These are phyloP conservation scores for Eristalinus sepulchralis DNA, from an alignment of 2,888 invertebrate genomes.

Conservation along the genomic window DNA sequence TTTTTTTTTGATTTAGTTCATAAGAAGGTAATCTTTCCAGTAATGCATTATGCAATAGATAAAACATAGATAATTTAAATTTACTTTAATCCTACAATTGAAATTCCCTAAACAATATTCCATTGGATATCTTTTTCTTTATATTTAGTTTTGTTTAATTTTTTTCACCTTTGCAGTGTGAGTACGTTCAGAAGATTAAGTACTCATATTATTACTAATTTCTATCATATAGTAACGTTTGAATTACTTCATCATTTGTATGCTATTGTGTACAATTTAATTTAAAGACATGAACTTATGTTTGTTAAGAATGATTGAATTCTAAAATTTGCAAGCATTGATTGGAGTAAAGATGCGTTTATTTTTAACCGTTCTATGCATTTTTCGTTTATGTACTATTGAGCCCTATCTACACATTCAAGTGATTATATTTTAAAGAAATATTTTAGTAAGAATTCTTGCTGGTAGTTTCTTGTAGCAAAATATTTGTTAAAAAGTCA, in stretches of 20 bases:
- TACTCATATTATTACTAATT: background rate
- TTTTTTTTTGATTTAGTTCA: background rate
- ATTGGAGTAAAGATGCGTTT: slow-evolving; percentile 44
- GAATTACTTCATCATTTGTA: slow-evolving; percentile 15
- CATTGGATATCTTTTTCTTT: slow-evolving; percentile 10
- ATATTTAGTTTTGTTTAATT: background rate
- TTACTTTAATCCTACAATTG: slow-evolving; percentile 9
- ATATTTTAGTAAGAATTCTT: background rate
- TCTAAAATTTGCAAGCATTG: slow-evolving; percentile 44
- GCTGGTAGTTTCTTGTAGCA: background rate
- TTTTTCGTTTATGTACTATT: slow-evolving; percentile 38
- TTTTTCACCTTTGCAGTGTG: background rate
- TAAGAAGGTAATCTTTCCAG: background rate
- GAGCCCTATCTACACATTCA: slow-evolving; percentile 51
- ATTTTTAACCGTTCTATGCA: slow-evolving; percentile 24
- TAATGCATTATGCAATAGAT: slow-evolving; percentile 13
- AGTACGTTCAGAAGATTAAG: background rate
- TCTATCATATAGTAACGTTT: background rate
- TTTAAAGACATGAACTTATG: slow-evolving; percentile 3
- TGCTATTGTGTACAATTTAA: slow-evolving; percentile 40
- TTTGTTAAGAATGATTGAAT: background rate
- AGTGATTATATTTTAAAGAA: slow-evolving; percentile 10
- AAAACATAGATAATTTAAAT: background rate
- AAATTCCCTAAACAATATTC: slow-evolving; percentile 39
- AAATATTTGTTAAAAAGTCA: background rate